Conservation (phyloP, 2,797 vertebrate genomes). For the Astyanax mexicanus region DNA sequence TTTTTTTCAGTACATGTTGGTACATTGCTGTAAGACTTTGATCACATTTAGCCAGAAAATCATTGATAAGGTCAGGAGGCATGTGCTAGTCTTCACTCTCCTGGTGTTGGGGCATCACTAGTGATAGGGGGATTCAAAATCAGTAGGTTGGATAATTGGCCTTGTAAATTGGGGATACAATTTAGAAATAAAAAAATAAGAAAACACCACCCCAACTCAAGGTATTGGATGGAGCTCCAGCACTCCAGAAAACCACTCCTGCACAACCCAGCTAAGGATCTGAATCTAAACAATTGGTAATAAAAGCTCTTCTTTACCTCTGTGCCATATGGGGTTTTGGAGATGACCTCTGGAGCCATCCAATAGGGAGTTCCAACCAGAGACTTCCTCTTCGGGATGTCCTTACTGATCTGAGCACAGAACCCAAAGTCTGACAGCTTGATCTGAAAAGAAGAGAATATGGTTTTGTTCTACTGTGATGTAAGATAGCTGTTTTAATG, state of each 20-base stretch:
- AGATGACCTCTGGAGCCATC: slow-evolving; percentile 86
- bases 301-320: slow-evolving; percentile 82
- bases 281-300: neutral
- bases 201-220: neutral
- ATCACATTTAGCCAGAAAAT: neutral
- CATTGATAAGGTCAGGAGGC: neutral
- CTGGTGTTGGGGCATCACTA: too few relatives aligned
- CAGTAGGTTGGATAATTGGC: too few relatives aligned
- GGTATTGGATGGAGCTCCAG: too few relatives aligned
- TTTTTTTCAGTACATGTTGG: too few relatives aligned
- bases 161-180: too few relatives aligned
- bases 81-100: too few relatives aligned
- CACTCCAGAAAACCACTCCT: too few relatives aligned
- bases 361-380: slow-evolving; percentile 87
- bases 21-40: neutral
- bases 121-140: too few relatives aligned
- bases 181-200: too few relatives aligned
- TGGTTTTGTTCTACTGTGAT: neutral
- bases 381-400: slow-evolving; percentile 87
- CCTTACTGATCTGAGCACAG: slow-evolving; percentile 90
- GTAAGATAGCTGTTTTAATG: neutral
- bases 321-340: slow-evolving; percentile 83
- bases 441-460: slow-evolving; percentile 70
- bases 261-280: neutral
- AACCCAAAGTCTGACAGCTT: slow-evolving; percentile 92